phyloP scores from a whole-genome alignment of 2,888 invertebrate genomes.

The Pachydiplax longipennis region DNA sequence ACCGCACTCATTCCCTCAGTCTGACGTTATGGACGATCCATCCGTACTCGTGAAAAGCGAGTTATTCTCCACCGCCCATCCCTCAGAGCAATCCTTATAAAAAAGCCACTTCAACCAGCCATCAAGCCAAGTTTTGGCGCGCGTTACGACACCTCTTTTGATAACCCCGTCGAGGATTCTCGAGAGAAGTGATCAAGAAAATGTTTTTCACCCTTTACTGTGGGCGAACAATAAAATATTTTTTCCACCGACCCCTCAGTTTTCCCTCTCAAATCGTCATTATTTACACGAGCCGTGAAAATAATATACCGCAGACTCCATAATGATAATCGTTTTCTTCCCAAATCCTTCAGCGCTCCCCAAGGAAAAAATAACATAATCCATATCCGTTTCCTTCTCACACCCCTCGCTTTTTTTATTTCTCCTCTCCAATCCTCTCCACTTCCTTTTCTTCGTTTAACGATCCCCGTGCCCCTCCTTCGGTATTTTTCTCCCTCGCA shows the following conservation, averaged over 20 bases:
- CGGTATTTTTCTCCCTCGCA: background rate
- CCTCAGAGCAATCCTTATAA: background rate
- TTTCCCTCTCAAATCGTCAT: background rate
- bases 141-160: background rate
- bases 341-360: background rate
- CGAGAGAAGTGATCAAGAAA: background rate
- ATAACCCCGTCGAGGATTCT: background rate
- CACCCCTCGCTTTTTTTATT: background rate
- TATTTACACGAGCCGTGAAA: background rate
- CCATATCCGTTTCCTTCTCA: background rate
- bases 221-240: background rate
- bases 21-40: too few relatives aligned
- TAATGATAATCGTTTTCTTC: background rate
- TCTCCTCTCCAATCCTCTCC: slow-evolving; percentile 51
- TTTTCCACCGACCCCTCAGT: background rate
- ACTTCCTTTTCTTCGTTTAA: slow-evolving; percentile 46
- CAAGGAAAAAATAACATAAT: background rate
- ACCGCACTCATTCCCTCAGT: too few relatives aligned
- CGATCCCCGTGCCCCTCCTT: slow-evolving; percentile 33
- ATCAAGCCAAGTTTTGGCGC: background rate
- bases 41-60: too few relatives aligned
- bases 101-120: background rate
- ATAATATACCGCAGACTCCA: background rate
- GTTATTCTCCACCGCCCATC: too few relatives aligned
- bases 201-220: background rate